These are phyloP conservation scores for Phainopepla nitens DNA, from an alignment of 2,113 vertebrate species.

Conservation along the genomic window DNA sequence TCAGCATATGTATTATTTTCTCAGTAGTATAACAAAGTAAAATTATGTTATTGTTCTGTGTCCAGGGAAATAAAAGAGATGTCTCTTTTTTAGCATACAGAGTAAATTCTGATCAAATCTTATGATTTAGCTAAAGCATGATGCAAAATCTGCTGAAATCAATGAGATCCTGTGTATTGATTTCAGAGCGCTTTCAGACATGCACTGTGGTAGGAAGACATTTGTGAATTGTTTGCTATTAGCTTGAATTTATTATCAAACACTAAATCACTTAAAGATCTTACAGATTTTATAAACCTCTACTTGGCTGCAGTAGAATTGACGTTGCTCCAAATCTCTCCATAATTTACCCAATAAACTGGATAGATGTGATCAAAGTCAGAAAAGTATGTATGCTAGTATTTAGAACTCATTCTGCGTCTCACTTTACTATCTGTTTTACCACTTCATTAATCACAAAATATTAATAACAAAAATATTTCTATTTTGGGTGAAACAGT, in stretches of 20 bases:
- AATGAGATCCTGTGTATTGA: not conserved
- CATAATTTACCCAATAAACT: not conserved
- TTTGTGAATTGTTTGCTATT: not conserved
- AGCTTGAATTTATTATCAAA: not conserved
- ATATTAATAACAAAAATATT: not conserved
- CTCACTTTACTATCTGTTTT: not conserved
- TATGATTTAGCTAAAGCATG: not conserved
- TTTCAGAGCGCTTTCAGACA: not conserved
- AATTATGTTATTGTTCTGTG: not conserved
- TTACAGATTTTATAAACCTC: not conserved
- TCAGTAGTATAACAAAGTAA: not conserved
- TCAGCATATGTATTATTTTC: not conserved
- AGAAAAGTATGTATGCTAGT: not conserved
- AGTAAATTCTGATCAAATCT: not conserved
- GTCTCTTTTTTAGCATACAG: not conserved
- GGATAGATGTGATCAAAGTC: not conserved
- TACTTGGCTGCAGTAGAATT: not conserved
- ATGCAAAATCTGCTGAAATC: conserved; percentile 9
- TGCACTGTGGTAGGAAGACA: not conserved
- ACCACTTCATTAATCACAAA: not conserved
- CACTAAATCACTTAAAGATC: not conserved
- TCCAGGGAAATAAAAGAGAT: not conserved
- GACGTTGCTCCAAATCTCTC: not conserved
- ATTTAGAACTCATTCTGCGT: not conserved
- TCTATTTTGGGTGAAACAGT: not conserved